Percentiles rank a stretch among this genome's conserved stretches.
These are phyloP conservation scores for Cochlearius cochlearius DNA, from an alignment of 2,113 vertebrate genomes.

Conservation along the genomic window DNA sequence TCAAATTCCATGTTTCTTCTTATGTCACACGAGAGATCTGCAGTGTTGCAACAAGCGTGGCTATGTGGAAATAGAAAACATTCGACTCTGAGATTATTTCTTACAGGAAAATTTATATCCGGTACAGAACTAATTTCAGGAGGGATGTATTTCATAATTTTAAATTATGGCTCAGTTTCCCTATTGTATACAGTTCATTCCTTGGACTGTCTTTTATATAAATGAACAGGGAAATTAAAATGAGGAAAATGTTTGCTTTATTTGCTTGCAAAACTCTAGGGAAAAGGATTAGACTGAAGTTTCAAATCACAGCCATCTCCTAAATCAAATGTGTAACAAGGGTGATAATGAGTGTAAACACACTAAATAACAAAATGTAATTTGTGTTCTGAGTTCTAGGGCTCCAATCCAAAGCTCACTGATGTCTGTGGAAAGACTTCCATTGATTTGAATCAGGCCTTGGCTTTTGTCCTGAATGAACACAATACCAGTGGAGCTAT, in stretches of 20 bases:
- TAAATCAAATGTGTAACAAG: slow-evolving; percentile 23
- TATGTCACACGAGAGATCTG: neutral
- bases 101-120: neutral
- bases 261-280: slow-evolving; percentile 23
- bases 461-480: slow-evolving; percentile 40
- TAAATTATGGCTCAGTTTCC: neutral
- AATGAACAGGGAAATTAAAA: neutral
- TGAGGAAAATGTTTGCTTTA: neutral
- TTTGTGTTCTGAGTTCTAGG: slow-evolving; percentile 9
- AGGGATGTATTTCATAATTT: neutral
- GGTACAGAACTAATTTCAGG: neutral
- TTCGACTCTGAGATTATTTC: neutral
- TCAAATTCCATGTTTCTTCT: neutral
- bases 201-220: neutral
- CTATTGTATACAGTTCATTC: neutral
- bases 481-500: slow-evolving; percentile 25
- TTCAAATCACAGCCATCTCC: slow-evolving; percentile 36
- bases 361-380: slow-evolving; percentile 10
- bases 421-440: slow-evolving; percentile 26
- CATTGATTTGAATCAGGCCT: slow-evolving; percentile 24
- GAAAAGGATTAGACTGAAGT: slow-evolving; percentile 21
- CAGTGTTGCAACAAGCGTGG: neutral
- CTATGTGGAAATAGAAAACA: neutral
- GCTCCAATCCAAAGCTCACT: slow-evolving; percentile 8
- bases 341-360: slow-evolving; percentile 29